Evolutionary conservation across 2,113 vertebrate species (phyloP).

Genomic region (Dasypus novemcinctus): DNA sequence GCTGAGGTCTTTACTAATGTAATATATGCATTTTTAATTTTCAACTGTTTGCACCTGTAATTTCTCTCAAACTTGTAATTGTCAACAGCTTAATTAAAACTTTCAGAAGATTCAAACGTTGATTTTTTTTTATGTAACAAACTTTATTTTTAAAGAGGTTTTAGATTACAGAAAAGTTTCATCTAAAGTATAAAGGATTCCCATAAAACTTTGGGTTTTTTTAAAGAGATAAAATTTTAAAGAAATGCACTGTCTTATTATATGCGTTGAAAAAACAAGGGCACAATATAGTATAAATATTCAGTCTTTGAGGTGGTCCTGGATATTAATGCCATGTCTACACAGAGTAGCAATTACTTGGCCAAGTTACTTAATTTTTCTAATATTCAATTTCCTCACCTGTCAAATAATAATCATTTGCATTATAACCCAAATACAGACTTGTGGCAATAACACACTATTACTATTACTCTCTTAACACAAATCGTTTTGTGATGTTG

Average conservation of each 20-base stretch:
- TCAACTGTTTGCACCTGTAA: slow-evolving; percentile 25
- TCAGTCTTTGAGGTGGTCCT: background rate
- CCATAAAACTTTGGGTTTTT: background rate
- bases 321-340: background rate
- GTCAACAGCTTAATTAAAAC: slow-evolving; percentile 43
- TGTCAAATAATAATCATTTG: background rate
- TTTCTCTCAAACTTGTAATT: slow-evolving; percentile 48
- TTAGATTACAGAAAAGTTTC: no score
- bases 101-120: background rate
- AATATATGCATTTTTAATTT: slow-evolving; percentile 41
- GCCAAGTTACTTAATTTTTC: background rate
- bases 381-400: background rate
- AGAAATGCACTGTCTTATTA: slow-evolving; percentile 32
- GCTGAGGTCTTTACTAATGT: background rate
- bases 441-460: background rate
- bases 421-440: background rate
- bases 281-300: background rate
- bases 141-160: no score
- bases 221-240: slow-evolving; percentile 42
- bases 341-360: background rate
- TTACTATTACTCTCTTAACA: background rate
- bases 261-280: background rate
- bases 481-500: background rate
- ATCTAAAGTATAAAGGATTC: no score
- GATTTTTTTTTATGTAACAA: no score